phyloP scores from a whole-genome alignment of 2,888 invertebrate species.

The Dynastes maya region DNA sequence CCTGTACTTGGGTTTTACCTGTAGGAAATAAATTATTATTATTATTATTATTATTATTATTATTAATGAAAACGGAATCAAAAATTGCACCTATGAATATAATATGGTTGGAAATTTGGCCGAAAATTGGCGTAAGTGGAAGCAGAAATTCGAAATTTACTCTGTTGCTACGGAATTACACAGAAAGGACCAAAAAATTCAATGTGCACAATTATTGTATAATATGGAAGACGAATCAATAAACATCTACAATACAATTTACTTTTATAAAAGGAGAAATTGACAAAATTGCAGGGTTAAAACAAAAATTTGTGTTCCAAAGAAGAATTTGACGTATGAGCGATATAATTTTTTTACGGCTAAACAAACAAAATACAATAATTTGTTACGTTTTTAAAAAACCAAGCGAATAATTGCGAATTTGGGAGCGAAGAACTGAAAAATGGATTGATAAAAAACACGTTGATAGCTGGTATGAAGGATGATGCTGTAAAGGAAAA shows the following conservation, averaged over 20 bases:
- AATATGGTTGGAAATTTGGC: no score
- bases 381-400: neutral
- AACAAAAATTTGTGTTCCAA: neutral
- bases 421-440: conserved; percentile 2
- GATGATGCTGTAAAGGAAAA: neutral
- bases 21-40: no score
- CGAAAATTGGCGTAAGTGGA: no score
- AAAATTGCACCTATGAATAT: no score
- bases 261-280: neutral
- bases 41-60: no score
- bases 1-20: no score
- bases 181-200: neutral
- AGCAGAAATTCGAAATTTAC: no score
- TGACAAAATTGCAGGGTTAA: neutral
- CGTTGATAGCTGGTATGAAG: neutral
- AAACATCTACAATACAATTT: neutral
- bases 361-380: neutral
- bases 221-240: neutral
- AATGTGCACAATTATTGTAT: neutral
- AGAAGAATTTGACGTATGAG: neutral
- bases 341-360: neutral
- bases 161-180: neutral
- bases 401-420: neutral
- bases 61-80: no score
- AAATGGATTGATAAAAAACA: neutral